phyloP scores from a whole-genome alignment of 2,113 vertebrate genomes.

The Leiothrix lutea region DNA sequence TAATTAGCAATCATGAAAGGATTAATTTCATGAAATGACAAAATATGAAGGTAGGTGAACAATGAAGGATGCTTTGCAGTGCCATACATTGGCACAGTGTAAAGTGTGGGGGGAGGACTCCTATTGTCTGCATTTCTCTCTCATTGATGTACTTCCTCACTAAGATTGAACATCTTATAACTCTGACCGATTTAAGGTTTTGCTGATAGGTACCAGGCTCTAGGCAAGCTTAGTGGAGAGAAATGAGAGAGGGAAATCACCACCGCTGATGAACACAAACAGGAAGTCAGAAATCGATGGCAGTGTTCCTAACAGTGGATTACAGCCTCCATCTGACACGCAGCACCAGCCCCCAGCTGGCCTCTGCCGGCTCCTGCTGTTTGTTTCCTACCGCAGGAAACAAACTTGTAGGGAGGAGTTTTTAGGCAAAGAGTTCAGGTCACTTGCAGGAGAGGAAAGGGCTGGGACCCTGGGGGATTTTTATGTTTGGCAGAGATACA shows the following conservation, averaged over 20 bases:
- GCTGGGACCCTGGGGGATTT: background rate
- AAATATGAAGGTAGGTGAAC: background rate
- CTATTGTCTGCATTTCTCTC: background rate
- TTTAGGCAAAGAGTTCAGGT: background rate
- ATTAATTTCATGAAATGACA: background rate
- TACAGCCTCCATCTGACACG: fast-evolving
- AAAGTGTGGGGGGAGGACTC: background rate
- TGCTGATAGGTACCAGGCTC: background rate
- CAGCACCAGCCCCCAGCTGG: background rate
- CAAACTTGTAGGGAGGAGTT: background rate
- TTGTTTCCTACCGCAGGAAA: background rate
- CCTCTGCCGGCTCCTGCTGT: background rate
- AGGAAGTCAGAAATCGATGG: slow-evolving; percentile 35
- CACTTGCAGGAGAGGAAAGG: background rate
- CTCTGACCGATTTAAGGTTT: background rate
- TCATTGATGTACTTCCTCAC: background rate
- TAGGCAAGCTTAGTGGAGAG: background rate
- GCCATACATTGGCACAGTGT: background rate
- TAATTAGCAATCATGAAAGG: background rate
- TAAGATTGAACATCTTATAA: background rate
- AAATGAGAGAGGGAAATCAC: background rate
- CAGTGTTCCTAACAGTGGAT: background rate
- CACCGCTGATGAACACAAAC: background rate
- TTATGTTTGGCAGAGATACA: background rate
- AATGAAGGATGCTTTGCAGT: background rate